These are phyloP conservation scores for Pteromalus puparum DNA, from an alignment of 1,140 invertebrate species.

Conservation along the genomic window DNA sequence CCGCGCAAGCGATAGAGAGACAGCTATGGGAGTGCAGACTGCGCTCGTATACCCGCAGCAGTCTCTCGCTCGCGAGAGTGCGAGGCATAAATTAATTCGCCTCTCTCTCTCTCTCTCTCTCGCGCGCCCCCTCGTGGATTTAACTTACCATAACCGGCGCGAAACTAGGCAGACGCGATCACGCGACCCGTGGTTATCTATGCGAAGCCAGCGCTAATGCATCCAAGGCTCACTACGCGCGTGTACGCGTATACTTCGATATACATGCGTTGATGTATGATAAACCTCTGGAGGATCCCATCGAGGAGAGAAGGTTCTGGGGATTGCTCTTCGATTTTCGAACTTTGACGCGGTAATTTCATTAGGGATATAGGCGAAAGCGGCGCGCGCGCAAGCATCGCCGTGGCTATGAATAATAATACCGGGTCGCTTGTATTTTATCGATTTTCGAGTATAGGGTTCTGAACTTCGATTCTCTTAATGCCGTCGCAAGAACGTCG, in stretches of 20 bases:
- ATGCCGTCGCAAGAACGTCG: not conserved
- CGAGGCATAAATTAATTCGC: slow-evolving; percentile 45
- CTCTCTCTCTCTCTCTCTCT: not conserved
- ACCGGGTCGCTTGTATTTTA: not conserved
- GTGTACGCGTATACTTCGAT: not conserved
- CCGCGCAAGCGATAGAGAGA: not conserved
- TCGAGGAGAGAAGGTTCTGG: not conserved
- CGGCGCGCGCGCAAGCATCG: not conserved
- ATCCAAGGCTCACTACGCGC: not conserved
- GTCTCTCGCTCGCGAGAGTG: not conserved
- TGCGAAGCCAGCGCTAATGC: slow-evolving; percentile 9
- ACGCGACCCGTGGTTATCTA: slow-evolving; percentile 7
- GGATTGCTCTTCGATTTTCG: slow-evolving; percentile 37
- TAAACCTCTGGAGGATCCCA: slow-evolving; percentile 6
- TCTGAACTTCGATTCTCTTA: slow-evolving; percentile 12
- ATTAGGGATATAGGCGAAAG: not conserved
- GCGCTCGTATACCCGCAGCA: no score
- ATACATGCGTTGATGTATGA: not conserved
- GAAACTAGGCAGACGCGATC: not conserved
- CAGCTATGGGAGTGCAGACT: not conserved
- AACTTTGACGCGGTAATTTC: slow-evolving; percentile 35
- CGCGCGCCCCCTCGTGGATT: slow-evolving; percentile 23
- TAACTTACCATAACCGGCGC: slow-evolving; percentile 34
- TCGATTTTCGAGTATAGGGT: not conserved
- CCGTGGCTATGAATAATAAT: slow-evolving; percentile 41